Evolutionary conservation across 2,888 invertebrate species (phyloP), one percentile per base, ranked within the genome.

Genomic region (Pyrrhia umbra): DNA sequence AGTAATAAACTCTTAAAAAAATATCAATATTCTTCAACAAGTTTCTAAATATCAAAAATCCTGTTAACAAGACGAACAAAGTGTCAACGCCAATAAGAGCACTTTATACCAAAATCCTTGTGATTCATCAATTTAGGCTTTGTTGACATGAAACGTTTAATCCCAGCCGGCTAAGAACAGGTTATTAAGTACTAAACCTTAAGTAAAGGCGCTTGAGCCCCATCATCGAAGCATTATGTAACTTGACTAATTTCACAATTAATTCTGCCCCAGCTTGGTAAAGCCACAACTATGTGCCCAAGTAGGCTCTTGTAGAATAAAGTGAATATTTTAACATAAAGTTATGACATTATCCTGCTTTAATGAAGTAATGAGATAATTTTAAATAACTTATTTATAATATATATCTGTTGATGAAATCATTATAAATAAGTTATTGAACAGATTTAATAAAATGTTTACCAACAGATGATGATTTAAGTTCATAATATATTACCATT

Each of bases 161-260:
- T 80, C 75, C 79, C 75, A 46, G 51, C 68, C 39, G 82, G 81
- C 79, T 83, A 80, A 79, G 76, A 73, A 75, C 77, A 81, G 81
- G 86, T 86, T 84, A 87, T 87, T 82, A 85, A 80, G 82, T 75
- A 84, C 80, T 86, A 85, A 86, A 80, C 85, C 80, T 80, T 77
- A 73, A 81, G 81, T 82, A 84, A 85, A 81, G 80, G 78, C 49
- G 57, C 54, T 68, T 66, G 56, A 78, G 82, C 79, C 76, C 79
- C 74, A 70, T 81, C 78, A 77, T 76, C 71, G 60, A 59, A 60
- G 62, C 63, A 74, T 78, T 79, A 77, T 81, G 75, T 81, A 83
- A 80, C 82, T 80, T 78, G 80, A 81, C 84, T 85, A 83, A 85
- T 85, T 81, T 82, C 65, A 68, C 72, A 78, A 83, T 85, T 85